A percentile compares a stretch with the other conserved stretches of the same genome.
These are phyloP conservation scores for Acipenser ruthenus DNA, from an alignment of 2,797 vertebrate genomes.

Conservation along the genomic window DNA sequence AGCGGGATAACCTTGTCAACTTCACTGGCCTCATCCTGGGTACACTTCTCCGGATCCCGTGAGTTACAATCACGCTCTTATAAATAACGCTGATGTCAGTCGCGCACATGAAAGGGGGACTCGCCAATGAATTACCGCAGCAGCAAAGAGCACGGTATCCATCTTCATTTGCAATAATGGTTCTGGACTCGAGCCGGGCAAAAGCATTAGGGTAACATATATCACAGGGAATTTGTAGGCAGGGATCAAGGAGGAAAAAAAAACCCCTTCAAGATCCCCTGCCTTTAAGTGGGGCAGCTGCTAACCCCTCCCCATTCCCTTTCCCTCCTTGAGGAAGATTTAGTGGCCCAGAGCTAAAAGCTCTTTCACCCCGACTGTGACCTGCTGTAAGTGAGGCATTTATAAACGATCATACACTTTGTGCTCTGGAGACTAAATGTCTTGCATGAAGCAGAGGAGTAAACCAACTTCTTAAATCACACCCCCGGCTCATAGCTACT, in stretches of 20 bases:
- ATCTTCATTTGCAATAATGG: slow-evolving; percentile 46
- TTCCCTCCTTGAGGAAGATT: slow-evolving; percentile 1
- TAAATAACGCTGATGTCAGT: slow-evolving; percentile 27
- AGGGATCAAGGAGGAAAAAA: not conserved
- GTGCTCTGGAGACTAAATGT: slow-evolving; percentile 4
- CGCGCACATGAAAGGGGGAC: slow-evolving; percentile 15
- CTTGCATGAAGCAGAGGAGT: not conserved
- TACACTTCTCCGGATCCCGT: not conserved
- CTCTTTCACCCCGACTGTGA: not conserved
- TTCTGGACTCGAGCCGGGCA: slow-evolving; percentile 28
- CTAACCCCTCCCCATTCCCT: not conserved
- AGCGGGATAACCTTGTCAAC: slow-evolving; percentile 40
- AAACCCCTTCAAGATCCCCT: not conserved
- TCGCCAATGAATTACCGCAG: slow-evolving; percentile 34
- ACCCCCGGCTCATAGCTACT: not conserved
- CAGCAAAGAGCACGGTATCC: slow-evolving; percentile 26
- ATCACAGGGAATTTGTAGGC: accelerated
- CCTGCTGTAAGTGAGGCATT: not conserved
- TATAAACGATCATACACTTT: accelerated
- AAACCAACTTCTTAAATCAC: slow-evolving; percentile 12
- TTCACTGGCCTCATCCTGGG: slow-evolving; percentile 26
- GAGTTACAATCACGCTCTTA: slow-evolving; percentile 21
- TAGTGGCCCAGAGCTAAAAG: accelerated
- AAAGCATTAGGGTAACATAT: not conserved
- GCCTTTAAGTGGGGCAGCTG: not conserved